Evolutionary conservation across 2,113 vertebrate species (phyloP).

Genomic region (Pitta sordida): DNA sequence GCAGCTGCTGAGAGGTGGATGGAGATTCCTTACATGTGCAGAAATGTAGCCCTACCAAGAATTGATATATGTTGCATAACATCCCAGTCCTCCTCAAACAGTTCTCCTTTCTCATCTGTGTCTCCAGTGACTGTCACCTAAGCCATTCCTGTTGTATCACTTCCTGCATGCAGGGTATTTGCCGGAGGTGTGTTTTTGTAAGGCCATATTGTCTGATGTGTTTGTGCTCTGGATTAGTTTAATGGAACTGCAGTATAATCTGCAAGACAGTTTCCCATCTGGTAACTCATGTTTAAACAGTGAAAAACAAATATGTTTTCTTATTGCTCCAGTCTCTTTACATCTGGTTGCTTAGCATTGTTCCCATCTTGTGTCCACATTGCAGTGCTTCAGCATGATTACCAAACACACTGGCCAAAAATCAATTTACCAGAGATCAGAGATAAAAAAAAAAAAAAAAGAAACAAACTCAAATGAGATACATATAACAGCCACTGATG

Average conservation of each 20-base stretch:
- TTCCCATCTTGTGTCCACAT: not conserved
- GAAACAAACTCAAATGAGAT: not conserved
- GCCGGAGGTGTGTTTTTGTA: not conserved
- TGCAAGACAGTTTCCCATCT: not conserved
- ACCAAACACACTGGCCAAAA: slow-evolving; percentile 29
- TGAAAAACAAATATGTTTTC: slow-evolving; percentile 25
- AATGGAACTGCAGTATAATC: slow-evolving; percentile 1
- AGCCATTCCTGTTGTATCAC: not conserved
- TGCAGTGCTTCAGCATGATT: not conserved
- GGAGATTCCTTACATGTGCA: not conserved
- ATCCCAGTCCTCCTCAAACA: not conserved
- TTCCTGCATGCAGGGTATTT: slow-evolving; percentile 20
- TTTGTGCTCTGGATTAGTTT: slow-evolving; percentile 32
- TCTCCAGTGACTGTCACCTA: not conserved
- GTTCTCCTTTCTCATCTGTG: not conserved
- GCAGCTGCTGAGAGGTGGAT: not conserved
- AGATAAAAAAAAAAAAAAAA: not conserved
- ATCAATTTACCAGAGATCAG: slow-evolving; percentile 7
- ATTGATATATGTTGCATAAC: not conserved
- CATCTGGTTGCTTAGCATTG: slow-evolving; percentile 40
- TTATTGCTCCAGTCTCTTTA: not conserved
- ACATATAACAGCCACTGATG: not conserved
- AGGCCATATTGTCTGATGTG: not conserved
- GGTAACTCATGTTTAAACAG: slow-evolving; percentile 32
- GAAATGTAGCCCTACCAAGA: not conserved